These are phyloP conservation scores for Latheticus oryzae DNA, from an alignment of 2,888 invertebrate species.

Conservation along the genomic window DNA sequence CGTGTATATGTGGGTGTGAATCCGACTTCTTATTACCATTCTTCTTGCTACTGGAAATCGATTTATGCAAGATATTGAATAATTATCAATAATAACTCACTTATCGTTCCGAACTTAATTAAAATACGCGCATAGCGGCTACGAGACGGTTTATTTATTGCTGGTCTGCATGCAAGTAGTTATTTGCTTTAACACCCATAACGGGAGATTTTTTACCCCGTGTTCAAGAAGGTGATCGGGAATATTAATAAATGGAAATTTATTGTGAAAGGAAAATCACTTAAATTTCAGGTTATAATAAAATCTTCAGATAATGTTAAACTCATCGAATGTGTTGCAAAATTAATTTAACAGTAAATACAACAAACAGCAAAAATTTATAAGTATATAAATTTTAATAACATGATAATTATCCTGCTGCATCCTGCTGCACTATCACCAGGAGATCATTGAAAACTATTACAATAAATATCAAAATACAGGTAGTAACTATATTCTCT, in stretches of 20 bases:
- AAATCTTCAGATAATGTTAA: too few relatives aligned
- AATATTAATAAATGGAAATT: constrained; percentile 18
- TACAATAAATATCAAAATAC: constrained; percentile 11
- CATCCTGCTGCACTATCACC: neutral
- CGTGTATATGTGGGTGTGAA: too few relatives aligned
- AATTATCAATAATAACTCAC: constrained; percentile 56
- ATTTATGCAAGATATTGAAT: constrained; percentile 54
- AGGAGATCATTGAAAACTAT: constrained; percentile 1
- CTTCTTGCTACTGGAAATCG: constrained; percentile 52
- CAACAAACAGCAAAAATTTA: too few relatives aligned
- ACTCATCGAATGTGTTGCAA: too few relatives aligned
- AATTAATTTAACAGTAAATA: too few relatives aligned
- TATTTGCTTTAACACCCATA: constrained; percentile 36
- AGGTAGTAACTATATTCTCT: constrained; percentile 9
- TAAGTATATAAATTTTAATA: too few relatives aligned
- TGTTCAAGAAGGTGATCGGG: constrained; percentile 21
- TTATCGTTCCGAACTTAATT: constrained; percentile 53
- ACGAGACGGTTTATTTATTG: constrained; percentile 40
- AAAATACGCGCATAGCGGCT: constrained; percentile 47
- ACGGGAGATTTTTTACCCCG: constrained; percentile 34
- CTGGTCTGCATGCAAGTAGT: constrained; percentile 38
- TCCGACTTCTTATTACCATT: constrained; percentile 30
- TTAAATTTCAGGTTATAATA: constrained; percentile 11
- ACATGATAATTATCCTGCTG: too few relatives aligned
- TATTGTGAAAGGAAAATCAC: constrained; percentile 23